Conservation (phyloP, 2,797 vertebrate genomes). For the Chanos chanos region DNA sequence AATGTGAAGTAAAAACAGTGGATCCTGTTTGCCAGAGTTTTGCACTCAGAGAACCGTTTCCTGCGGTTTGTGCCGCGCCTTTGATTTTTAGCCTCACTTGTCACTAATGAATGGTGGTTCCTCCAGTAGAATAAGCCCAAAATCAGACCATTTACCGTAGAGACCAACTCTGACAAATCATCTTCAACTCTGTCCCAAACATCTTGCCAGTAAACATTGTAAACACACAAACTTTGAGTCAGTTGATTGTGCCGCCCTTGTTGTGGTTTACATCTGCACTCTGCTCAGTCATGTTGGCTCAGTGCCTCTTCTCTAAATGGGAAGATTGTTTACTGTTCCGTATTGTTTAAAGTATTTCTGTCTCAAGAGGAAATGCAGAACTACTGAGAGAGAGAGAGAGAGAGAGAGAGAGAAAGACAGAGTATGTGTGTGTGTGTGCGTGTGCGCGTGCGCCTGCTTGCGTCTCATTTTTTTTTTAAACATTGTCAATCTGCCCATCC, state of each 20-base stretch:
- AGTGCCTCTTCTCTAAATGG: constrained; percentile 33
- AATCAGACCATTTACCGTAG: constrained; percentile 48
- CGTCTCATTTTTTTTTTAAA: too few species aligned
- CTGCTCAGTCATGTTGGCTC: constrained; percentile 33
- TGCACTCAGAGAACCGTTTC: constrained; percentile 16
- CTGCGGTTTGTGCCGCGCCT: constrained; percentile 53
- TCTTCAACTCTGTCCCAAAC: constrained; percentile 41
- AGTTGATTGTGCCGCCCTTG: constrained; percentile 55
- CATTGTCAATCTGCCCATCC: too few species aligned
- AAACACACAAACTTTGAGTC: constrained; percentile 57
- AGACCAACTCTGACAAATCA: constrained; percentile 39
- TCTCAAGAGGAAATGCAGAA: constrained; percentile 6
- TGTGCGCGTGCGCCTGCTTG: too few species aligned
- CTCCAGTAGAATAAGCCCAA: constrained; percentile 56
- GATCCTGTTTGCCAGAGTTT: not conserved
- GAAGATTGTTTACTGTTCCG: constrained; percentile 52
- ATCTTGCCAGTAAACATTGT: constrained; percentile 51
- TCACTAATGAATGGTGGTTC: constrained; percentile 55
- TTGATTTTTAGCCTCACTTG: constrained; percentile 50
- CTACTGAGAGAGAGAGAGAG: too few species aligned
- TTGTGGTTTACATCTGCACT: constrained; percentile 57
- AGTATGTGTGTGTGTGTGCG: too few species aligned
- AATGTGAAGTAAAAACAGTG: constrained; percentile 10
- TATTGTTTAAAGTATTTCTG: constrained; percentile 32
- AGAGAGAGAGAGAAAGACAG: too few species aligned